phyloP scores from a whole-genome alignment of 1,140 invertebrate species.

The Drosophila kohkoa region DNA sequence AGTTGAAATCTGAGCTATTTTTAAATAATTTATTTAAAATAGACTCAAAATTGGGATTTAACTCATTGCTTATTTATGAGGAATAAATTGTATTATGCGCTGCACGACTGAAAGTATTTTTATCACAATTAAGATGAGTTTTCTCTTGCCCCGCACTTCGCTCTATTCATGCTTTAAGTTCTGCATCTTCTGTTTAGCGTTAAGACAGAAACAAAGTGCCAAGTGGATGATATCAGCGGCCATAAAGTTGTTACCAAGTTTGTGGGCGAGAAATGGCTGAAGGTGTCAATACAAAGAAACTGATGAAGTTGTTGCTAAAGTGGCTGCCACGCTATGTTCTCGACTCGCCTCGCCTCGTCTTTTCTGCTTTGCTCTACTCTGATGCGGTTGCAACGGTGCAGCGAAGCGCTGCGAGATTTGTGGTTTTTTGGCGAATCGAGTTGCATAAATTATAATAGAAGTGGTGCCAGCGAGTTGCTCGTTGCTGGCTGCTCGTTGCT shows the following conservation, averaged over 20 bases:
- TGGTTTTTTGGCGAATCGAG: conserved; percentile 66
- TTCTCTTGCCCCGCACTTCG: too few species aligned
- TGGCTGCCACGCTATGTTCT: conserved; percentile 10
- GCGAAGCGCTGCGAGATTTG: conserved; percentile 68
- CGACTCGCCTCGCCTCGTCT: not conserved
- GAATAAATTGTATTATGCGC: too few species aligned
- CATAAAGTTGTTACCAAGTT: not conserved
- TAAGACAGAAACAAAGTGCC: not conserved
- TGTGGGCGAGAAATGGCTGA: not conserved
- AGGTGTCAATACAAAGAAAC: conserved; percentile 12
- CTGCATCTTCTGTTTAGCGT: too few species aligned
- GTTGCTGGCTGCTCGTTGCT: conserved; percentile 10
- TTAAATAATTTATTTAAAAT: too few species aligned
- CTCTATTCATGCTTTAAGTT: too few species aligned
- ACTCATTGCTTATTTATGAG: too few species aligned
- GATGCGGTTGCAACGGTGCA: conserved; percentile 31
- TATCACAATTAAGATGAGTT: too few species aligned
- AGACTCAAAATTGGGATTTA: too few species aligned
- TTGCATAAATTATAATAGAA: conserved; percentile 69
- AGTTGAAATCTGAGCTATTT: too few species aligned
- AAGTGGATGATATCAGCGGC: not conserved
- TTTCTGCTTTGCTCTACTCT: too few species aligned
- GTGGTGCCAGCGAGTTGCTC: conserved; percentile 33
- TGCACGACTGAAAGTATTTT: too few species aligned
- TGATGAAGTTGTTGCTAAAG: conserved; percentile 41